Evolutionary conservation across 2,113 vertebrate genomes (phyloP).

Genomic region (Alethe castanea): DNA sequence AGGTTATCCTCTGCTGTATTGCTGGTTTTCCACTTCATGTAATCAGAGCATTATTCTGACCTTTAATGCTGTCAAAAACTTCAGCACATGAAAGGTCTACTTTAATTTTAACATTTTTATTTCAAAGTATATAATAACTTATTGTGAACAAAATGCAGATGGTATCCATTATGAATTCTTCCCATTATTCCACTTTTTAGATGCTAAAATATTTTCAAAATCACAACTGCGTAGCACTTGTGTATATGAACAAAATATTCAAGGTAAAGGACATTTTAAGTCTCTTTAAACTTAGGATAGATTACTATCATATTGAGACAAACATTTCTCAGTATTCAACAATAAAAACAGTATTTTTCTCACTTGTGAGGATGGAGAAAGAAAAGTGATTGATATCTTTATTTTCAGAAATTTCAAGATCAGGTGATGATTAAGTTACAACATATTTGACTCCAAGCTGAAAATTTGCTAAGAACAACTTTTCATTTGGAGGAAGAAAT

Average conservation of each 20-base stretch:
- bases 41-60: not conserved
- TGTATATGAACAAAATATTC: not conserved
- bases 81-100: not conserved
- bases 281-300: not conserved
- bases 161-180: not conserved
- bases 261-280: not conserved
- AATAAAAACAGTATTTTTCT: not conserved
- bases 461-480: not conserved
- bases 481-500: not conserved
- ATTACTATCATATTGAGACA: not conserved
- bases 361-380: not conserved
- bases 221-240: fast-evolving
- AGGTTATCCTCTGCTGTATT: not conserved
- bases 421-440: not conserved
- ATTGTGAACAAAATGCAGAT: not conserved
- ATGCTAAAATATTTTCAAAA: not conserved
- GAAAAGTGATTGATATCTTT: not conserved
- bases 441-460: not conserved
- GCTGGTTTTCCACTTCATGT: not conserved
- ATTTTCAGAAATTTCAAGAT: not conserved
- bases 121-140: not conserved
- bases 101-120: not conserved
- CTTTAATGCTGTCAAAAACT: not conserved
- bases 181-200: not conserved
- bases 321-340: not conserved